Conservation (phyloP, 2,113 vertebrate species). For the Catharus minimus region DNA sequence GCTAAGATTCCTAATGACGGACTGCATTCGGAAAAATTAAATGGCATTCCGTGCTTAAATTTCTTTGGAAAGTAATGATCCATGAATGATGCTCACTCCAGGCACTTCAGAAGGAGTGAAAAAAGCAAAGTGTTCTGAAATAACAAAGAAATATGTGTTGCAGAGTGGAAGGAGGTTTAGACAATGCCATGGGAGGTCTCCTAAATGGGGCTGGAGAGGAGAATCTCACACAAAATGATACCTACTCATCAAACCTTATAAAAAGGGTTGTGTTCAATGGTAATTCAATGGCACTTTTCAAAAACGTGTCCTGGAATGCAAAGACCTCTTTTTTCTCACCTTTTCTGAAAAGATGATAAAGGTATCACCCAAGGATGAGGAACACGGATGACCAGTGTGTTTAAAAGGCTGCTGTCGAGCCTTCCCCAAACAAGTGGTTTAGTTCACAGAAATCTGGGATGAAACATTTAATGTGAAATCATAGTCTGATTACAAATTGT, state of each 20-base stretch:
- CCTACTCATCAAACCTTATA: conserved; percentile 66
- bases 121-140: conserved; percentile 85
- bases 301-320: conserved; percentile 43
- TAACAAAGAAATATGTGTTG: conserved; percentile 94
- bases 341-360: conserved; percentile 45
- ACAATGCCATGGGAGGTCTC: conserved; percentile 82
- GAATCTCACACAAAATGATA: conserved; percentile 63
- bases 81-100: conserved; percentile 98
- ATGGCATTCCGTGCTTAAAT: conserved; percentile 98
- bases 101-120: conserved; percentile 86
- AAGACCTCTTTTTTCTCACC: conserved; percentile 29
- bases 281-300: conserved; percentile 47
- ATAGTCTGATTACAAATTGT: background rate
- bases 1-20: conserved; percentile 99
- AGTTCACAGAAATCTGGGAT: background rate
- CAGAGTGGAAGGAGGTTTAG: conserved; percentile 85
- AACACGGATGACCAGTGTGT: background rate
- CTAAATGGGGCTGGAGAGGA: conserved; percentile 65
- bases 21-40: conserved; percentile 99
- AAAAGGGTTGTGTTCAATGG: conserved; percentile 30
- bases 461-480: conserved; percentile 5
- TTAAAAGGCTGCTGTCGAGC: background rate
- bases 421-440: background rate
- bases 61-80: conserved; percentile 99
- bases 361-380: background rate